These are phyloP conservation scores for Ahaetulla prasina DNA, from an alignment of 2,113 vertebrate species.

Conservation along the genomic window DNA sequence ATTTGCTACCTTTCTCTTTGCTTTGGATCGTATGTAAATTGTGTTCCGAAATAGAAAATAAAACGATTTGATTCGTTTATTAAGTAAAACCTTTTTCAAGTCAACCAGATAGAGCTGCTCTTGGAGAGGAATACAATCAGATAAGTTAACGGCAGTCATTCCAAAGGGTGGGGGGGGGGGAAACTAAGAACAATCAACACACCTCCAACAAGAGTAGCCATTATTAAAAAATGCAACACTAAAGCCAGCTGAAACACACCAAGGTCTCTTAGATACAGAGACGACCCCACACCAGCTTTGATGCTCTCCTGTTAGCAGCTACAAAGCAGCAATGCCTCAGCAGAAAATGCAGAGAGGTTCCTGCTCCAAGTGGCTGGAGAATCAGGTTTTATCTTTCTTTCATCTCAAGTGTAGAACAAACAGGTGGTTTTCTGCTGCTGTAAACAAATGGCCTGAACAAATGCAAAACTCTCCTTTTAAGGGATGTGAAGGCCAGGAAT, in stretches of 20 bases:
- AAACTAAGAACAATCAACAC: background rate
- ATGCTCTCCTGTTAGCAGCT: background rate
- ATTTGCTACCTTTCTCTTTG: background rate
- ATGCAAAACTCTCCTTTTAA: background rate
- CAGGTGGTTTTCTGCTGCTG: background rate
- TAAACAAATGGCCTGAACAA: background rate
- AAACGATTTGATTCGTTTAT: background rate
- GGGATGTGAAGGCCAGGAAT: background rate
- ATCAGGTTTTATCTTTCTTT: background rate
- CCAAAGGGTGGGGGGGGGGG: too few relatives aligned
- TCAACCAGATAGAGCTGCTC: background rate
- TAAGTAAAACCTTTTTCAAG: background rate
- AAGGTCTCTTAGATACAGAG: background rate
- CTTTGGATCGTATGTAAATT: fast-evolving
- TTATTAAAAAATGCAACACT: background rate
- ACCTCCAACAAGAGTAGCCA: background rate
- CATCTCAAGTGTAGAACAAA: background rate
- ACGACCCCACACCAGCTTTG: background rate
- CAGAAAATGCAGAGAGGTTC: background rate
- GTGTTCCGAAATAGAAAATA: background rate
- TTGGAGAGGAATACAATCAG: background rate
- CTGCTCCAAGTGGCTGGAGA: background rate
- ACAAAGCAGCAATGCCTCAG: background rate
- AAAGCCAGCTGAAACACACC: background rate
- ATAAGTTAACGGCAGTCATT: background rate